Base-by-base conservation (phyloP, 2,113 vertebrate species). In the Mormyrus iriodes region DNA sequence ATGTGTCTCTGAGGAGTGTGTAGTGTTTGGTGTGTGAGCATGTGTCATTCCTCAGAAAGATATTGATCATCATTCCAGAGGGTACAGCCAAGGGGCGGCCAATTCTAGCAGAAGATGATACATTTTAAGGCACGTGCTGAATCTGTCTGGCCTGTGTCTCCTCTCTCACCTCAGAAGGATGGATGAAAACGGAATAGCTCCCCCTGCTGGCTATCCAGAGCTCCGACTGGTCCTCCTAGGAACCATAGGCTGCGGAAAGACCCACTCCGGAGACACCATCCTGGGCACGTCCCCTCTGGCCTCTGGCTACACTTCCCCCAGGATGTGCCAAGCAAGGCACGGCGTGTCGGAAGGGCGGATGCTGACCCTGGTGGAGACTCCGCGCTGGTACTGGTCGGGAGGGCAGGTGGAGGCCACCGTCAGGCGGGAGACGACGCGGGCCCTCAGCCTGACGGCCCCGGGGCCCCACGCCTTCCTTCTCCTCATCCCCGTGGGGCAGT, bases 191-290 rank as follows among this genome's bases (percentile, higher is more conserved):
- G 73, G 83, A 6, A 86, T 21, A 24, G 86, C 39, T 44, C 27
- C 5, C 27, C 12, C 24, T 0, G 10, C 12, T 87, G 85, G 86
- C 3, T 91, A 91, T 46, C 83, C 88, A 0, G 95, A 95, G 49
- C 88, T 95, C 27, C 93, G 93, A 27, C 84, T 96, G 24, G 1
- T 96, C 55, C 93, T 96, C 53, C 46, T 96, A 86, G 96, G 96
- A 5, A 95, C 93, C 93, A 94, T 96, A 0, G 94, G 95, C 48
- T 96, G 95, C 86, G 96, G 96, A 8, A 96, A 96, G 92, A 95
- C 95, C 0, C 90, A 93, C 3, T 93, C 95, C 1, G 93, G 90
- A 0, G 93, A 95, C 94, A 96, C 94, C 0, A 93, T 96, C 88
- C 91, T 96, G 90, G 90, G 89, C 21, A 91, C 94, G 61, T 87